Evolutionary conservation across 2,888 invertebrate genomes (phyloP), one percentile per base, ranked within the genome.

Genomic region (Ophioninae sp.): DNA sequence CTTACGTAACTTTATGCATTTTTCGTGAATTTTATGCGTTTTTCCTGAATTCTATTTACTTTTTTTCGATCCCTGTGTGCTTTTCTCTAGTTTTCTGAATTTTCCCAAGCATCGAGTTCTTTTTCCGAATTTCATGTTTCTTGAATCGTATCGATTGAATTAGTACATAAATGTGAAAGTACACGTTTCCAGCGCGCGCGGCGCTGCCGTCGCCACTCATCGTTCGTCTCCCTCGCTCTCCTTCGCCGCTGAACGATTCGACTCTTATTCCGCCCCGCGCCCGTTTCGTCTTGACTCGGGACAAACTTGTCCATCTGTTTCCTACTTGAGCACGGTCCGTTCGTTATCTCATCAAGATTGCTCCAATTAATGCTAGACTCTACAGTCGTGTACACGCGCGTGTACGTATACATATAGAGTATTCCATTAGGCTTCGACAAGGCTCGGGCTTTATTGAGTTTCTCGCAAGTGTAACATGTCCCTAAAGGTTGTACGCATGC

Each of bases 291-390:
- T 51, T 13, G n/a, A 23, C 6, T 3, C 23, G 2, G 17, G 51
- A 51, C 10, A 8, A 20, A 39, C 39, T n/a, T 17, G n/a, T 51
- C 23, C 13, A 30, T 51, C 41, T 51, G 68, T 23, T 13, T 13
- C 23, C 23, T 10, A 51, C 30, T 68, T 17, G 30, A 68, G 51
- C 51, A 6, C 51, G 13, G 51, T 51, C 51, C 51, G 51, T 23
- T 23, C 9, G 22, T 51, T 68, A 51, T 51, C 51, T 68, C 68
- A 51, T 68, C 51, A n/a, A 68, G 30, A 68, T 68, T 51, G 51
- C 22, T n/a, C 17, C 51, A 51, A 68, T 23, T 68, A 30, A 9
- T 44, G 17, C 17, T 8, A 51, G 3, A 51, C 51, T 13, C 17
- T 51, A 51, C 51, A 51, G 13, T 51, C 51, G 51, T 51, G 51